These are phyloP conservation scores for Eucidaris tribuloides DNA, from an alignment of 35 echinoderm and acorn worm genomes.

Conservation along the genomic window DNA sequence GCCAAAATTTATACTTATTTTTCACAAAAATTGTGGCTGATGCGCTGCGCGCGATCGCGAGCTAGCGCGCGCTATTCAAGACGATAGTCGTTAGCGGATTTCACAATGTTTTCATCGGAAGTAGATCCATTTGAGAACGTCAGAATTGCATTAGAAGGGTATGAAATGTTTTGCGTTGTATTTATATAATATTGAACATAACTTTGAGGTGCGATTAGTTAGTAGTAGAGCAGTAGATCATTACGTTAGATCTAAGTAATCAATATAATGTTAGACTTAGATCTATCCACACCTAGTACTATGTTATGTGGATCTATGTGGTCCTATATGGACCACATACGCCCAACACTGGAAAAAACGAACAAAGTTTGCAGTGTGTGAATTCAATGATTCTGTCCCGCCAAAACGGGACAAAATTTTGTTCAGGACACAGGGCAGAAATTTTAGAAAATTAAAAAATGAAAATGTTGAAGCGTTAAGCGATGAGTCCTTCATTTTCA, in stretches of 20 bases:
- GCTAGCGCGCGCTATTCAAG: too few relatives aligned
- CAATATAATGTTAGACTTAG: neutral
- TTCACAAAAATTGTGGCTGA: too few relatives aligned
- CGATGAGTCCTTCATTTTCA: too few relatives aligned
- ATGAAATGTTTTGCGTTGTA: neutral
- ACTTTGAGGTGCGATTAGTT: neutral
- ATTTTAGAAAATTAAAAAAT: too few relatives aligned
- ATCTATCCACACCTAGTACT: neutral
- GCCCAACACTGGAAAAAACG: neutral
- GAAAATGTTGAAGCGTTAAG: too few relatives aligned
- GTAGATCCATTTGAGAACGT: neutral
- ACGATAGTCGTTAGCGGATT: too few relatives aligned
- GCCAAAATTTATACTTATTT: too few relatives aligned
- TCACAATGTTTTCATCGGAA: conserved; percentile 23
- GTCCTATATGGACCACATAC: neutral
- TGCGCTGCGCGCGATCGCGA: too few relatives aligned
- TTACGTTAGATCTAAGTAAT: neutral
- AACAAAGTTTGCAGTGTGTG: too few relatives aligned
- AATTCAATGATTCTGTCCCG: too few relatives aligned
- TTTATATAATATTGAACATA: neutral
- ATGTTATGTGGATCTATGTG: neutral
- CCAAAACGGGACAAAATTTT: too few relatives aligned
- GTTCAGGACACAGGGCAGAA: too few relatives aligned
- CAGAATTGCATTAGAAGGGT: neutral
- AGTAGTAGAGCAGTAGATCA: neutral